phyloP scores from a whole-genome alignment of 64 coral and sea anemone species.

The Orbicella faveolata region DNA sequence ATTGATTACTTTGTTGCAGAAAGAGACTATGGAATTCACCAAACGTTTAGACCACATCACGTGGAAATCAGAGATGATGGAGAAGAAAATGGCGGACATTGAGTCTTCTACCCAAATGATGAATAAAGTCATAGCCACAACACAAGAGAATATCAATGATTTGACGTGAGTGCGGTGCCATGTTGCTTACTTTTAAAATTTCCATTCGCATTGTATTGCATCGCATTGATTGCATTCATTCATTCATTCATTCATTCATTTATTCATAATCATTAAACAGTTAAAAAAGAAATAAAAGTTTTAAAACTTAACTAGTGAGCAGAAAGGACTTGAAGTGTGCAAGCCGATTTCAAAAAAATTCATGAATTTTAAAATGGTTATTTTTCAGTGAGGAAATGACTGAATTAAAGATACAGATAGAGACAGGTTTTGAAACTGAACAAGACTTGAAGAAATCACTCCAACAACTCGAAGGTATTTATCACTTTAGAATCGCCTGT shows the following conservation, averaged over 20 bases:
- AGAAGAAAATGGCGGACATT: conserved; percentile 93
- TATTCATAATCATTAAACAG: too few relatives aligned
- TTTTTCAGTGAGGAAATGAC: conserved; percentile 85
- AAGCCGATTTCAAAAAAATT: too few relatives aligned
- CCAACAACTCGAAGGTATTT: conserved; percentile 74
- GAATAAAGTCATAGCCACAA: conserved; percentile 74
- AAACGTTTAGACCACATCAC: conserved; percentile 93
- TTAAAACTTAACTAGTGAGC: too few relatives aligned
- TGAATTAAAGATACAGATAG: conserved; percentile 85
- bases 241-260: too few relatives aligned
- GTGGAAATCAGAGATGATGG: conserved; percentile 98
- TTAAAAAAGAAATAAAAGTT: too few relatives aligned
- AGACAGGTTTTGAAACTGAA: conserved; percentile 75
- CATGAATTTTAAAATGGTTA: background rate
- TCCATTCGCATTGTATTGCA: too few relatives aligned
- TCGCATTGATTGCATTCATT: background rate
- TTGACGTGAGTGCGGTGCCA: conserved; percentile 62
- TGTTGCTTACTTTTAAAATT: too few relatives aligned
- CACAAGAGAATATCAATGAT: conserved; percentile 61
- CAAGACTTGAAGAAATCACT: conserved; percentile 76
- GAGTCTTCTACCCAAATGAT: conserved; percentile 83
- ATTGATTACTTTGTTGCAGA: conserved; percentile 34
- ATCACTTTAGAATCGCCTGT: background rate
- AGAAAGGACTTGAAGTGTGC: too few relatives aligned
- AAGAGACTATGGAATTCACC: conserved; percentile 76